phyloP scores from a whole-genome alignment of 2,888 invertebrate species.

The Nephrocerus scutellatus region DNA sequence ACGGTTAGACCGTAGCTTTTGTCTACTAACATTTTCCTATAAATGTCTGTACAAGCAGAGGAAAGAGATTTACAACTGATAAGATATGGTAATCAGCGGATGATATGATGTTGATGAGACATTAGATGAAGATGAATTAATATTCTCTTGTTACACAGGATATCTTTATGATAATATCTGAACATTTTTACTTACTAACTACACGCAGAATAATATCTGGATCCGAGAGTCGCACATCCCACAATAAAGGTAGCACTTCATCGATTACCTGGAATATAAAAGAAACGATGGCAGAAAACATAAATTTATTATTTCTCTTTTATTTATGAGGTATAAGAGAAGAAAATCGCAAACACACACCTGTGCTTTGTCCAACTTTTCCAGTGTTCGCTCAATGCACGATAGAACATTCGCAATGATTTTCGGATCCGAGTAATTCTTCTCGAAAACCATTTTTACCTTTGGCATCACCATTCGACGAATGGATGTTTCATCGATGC shows the following conservation, averaged over 20 bases:
- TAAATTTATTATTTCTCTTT: not conserved
- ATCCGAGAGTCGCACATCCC: constrained; percentile 78
- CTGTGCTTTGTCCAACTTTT: constrained; percentile 76
- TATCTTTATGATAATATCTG: constrained; percentile 1
- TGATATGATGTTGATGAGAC: too few species aligned
- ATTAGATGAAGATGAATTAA: not conserved
- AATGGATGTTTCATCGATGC: constrained; percentile 74
- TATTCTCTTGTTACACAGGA: not conserved
- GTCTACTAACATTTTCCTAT: constrained; percentile 82
- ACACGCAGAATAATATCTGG: constrained; percentile 83
- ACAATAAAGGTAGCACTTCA: constrained; percentile 81
- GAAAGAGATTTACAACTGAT: not conserved
- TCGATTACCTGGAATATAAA: constrained; percentile 59
- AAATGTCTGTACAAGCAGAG: constrained; percentile 65
- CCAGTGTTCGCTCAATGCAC: constrained; percentile 73
- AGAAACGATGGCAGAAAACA: constrained; percentile 7
- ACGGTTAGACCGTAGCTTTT: constrained; percentile 85
- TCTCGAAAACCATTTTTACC: constrained; percentile 73
- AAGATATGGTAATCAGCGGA: constrained; percentile 13
- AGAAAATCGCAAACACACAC: constrained; percentile 26
- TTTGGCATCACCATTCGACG: constrained; percentile 74
- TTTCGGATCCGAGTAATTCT: constrained; percentile 70
- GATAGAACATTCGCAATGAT: constrained; percentile 71
- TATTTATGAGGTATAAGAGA: not conserved
- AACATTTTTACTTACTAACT: constrained; percentile 73